phyloP scores from a whole-genome alignment of 2,888 invertebrate species.

The Epinotia brunnichana region DNA sequence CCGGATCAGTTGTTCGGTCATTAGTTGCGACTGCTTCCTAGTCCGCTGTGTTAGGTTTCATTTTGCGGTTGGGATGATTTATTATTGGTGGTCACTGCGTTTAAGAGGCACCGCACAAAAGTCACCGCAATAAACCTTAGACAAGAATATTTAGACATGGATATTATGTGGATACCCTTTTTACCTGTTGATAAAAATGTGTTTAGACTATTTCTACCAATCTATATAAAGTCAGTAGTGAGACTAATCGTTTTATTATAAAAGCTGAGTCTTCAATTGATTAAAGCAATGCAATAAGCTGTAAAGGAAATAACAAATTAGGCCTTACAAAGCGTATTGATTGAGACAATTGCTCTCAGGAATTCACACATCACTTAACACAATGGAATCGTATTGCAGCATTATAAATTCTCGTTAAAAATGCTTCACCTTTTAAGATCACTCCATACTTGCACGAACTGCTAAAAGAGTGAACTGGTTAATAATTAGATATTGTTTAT shows the following conservation, averaged over 20 bases:
- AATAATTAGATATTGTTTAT: too few relatives aligned
- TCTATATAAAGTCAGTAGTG: not conserved
- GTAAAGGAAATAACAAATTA: slow-evolving; percentile 42
- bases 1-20: slow-evolving; percentile 38
- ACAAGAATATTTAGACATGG: too few relatives aligned
- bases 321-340: slow-evolving; percentile 39
- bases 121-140: not conserved
- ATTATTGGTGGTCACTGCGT: slow-evolving; percentile 24
- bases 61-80: slow-evolving; percentile 35
- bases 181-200: too few relatives aligned
- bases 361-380: slow-evolving; percentile 42
- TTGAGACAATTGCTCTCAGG: slow-evolving; percentile 38
- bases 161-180: too few relatives aligned
- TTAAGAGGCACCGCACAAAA: not conserved
- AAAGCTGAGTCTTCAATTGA: slow-evolving; percentile 11
- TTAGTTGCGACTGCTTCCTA: slow-evolving; percentile 36
- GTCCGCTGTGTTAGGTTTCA: slow-evolving; percentile 32
- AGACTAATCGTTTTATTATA: slow-evolving; percentile 1
- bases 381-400: slow-evolving; percentile 35
- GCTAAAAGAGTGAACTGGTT: too few relatives aligned
- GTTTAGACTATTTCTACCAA: not conserved
- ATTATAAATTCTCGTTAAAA: slow-evolving; percentile 38
- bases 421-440: slow-evolving; percentile 22
- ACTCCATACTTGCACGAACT: not conserved
- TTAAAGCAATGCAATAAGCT: slow-evolving; percentile 4